phyloP scores from a whole-genome alignment of 1,140 invertebrate species.

The Heliconius himera region DNA sequence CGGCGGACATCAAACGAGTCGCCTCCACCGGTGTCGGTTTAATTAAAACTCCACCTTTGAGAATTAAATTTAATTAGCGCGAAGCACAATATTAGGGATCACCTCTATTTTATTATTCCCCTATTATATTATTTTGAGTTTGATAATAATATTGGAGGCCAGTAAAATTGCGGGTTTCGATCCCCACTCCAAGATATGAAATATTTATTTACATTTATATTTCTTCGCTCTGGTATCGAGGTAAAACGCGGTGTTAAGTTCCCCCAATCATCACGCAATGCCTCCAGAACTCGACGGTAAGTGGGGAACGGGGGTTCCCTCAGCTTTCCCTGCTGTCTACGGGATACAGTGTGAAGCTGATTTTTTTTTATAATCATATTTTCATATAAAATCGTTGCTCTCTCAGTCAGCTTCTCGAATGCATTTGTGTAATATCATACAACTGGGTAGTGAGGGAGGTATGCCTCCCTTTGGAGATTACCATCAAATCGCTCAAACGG shows the following conservation, averaged over 20 bases:
- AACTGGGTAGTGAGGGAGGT: not conserved
- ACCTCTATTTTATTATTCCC: constrained; percentile 29
- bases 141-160: not conserved
- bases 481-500: not conserved
- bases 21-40: constrained; percentile 42
- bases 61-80: constrained; percentile 58
- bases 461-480: constrained; percentile 3
- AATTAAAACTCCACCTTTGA: constrained; percentile 57
- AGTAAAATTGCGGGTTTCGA: no score
- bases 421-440: constrained; percentile 18
- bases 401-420: not conserved
- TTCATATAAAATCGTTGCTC: not conserved
- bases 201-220: no score
- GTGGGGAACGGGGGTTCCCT: no score
- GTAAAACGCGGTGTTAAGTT: no score
- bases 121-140: constrained; percentile 24
- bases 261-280: no score
- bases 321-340: no score
- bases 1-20: constrained; percentile 35
- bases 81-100: constrained; percentile 43
- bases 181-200: no score
- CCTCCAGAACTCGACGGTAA: no score
- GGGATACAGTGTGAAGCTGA: no score
- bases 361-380: not conserved
- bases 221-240: no score